phyloP scores from a whole-genome alignment of 1,140 invertebrate species.

The Drosophila cardini region DNA sequence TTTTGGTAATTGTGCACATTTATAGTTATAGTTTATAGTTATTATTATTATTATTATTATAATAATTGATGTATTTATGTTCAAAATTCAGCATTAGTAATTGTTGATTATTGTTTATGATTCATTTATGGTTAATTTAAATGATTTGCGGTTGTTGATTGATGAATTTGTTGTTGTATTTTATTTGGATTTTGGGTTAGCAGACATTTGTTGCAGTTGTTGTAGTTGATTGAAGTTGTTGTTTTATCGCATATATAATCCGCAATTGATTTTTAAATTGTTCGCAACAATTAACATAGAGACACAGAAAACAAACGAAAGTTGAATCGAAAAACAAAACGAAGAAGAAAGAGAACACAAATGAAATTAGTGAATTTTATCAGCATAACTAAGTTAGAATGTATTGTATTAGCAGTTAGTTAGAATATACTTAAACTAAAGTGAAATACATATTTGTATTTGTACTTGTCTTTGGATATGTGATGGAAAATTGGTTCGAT shows the following conservation, averaged over 20 bases:
- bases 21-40: conserved; percentile 51
- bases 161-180: conserved; percentile 41
- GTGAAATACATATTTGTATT: too few relatives aligned
- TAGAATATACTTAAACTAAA: conserved; percentile 19
- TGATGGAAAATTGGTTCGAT: neutral
- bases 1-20: conserved; percentile 70
- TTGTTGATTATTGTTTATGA: conserved; percentile 53
- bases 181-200: conserved; percentile 55
- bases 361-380: conserved; percentile 71
- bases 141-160: conserved; percentile 51
- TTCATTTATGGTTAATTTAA: conserved; percentile 35
- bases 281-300: conserved; percentile 46
- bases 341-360: conserved; percentile 74
- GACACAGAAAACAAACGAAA: conserved; percentile 64
- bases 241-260: conserved; percentile 26
- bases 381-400: conserved; percentile 1
- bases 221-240: conserved; percentile 50
- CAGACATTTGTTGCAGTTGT: conserved; percentile 54
- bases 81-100: conserved; percentile 39
- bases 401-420: conserved; percentile 13
- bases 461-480: neutral
- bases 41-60: conserved; percentile 34
- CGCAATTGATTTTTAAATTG: conserved; percentile 20
- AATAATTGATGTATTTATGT: conserved; percentile 50
- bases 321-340: conserved; percentile 52